phyloP scores from a whole-genome alignment of 2,113 vertebrate species.

The Paracanthobrama guichenoti region DNA sequence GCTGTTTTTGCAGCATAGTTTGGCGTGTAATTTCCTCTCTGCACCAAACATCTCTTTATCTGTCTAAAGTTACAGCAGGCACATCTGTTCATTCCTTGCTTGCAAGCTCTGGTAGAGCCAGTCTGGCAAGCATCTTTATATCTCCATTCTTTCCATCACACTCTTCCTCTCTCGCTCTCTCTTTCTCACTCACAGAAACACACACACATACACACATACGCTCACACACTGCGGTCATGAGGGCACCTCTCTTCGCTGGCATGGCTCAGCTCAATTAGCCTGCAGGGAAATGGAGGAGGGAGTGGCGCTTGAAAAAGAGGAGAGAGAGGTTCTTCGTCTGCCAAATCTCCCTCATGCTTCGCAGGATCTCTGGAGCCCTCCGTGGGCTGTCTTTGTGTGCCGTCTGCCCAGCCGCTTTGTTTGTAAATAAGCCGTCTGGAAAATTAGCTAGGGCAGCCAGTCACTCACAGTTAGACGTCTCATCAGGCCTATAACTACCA shows the following conservation, averaged over 20 bases:
- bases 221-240: slow-evolving; percentile 43
- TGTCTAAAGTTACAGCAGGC: slow-evolving; percentile 24
- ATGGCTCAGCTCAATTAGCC: slow-evolving; percentile 62
- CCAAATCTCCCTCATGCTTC: slow-evolving; percentile 41
- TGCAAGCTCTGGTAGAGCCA: slow-evolving; percentile 29
- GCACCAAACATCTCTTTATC: slow-evolving; percentile 38
- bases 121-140: slow-evolving; percentile 19
- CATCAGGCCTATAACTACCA: slow-evolving; percentile 7
- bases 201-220: not conserved
- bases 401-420: slow-evolving; percentile 53
- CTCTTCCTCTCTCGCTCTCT: not conserved
- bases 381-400: slow-evolving; percentile 38
- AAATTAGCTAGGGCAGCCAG: slow-evolving; percentile 53
- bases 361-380: slow-evolving; percentile 28
- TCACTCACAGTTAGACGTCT: slow-evolving; percentile 33
- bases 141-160: slow-evolving; percentile 24
- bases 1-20: slow-evolving; percentile 30
- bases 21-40: slow-evolving; percentile 38
- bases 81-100: slow-evolving; percentile 32
- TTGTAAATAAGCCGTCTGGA: slow-evolving; percentile 60
- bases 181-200: not conserved
- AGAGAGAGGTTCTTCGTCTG: slow-evolving; percentile 31
- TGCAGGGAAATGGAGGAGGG: slow-evolving; percentile 42
- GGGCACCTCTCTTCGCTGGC: slow-evolving; percentile 52
- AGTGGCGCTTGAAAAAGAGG: slow-evolving; percentile 4